These are phyloP conservation scores for Anthoscopus minutus DNA, from an alignment of 2,113 vertebrate species.

Conservation along the genomic window DNA sequence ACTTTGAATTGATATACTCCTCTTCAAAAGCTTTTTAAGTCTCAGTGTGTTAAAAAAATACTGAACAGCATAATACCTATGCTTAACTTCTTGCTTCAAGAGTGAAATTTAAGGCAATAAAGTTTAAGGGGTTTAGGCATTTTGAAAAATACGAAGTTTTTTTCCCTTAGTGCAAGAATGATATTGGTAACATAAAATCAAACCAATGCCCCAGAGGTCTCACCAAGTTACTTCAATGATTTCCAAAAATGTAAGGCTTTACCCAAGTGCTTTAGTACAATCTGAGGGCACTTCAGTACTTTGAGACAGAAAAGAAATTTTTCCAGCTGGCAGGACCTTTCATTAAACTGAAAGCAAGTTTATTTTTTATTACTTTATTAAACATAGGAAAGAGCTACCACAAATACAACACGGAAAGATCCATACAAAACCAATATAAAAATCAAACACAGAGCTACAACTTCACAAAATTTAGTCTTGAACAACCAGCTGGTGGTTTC, in stretches of 20 bases:
- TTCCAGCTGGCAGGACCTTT: not conserved
- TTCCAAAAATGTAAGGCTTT: not conserved
- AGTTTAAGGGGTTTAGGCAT: not conserved
- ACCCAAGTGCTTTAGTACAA: not conserved
- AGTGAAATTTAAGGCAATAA: not conserved
- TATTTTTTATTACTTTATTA: not conserved
- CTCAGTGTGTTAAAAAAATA: not conserved
- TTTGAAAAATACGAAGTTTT: not conserved
- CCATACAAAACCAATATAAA: not conserved
- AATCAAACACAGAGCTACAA: not conserved
- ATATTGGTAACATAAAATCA: not conserved
- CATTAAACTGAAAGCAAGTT: not conserved
- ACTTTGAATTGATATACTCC: not conserved
- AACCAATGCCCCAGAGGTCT: not conserved
- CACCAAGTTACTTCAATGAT: not conserved
- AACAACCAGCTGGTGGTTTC: not conserved
- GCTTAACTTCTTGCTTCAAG: not conserved
- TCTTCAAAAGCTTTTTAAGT: not conserved
- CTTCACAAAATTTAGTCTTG: not conserved
- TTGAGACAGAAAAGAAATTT: not conserved
- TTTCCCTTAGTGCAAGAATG: not conserved
- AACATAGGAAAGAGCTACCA: not conserved
- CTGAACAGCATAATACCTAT: not conserved
- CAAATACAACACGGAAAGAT: not conserved
- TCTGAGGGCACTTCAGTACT: not conserved